phyloP scores from a whole-genome alignment of 2,113 vertebrate genomes.

The Ctenomys sociabilis region DNA sequence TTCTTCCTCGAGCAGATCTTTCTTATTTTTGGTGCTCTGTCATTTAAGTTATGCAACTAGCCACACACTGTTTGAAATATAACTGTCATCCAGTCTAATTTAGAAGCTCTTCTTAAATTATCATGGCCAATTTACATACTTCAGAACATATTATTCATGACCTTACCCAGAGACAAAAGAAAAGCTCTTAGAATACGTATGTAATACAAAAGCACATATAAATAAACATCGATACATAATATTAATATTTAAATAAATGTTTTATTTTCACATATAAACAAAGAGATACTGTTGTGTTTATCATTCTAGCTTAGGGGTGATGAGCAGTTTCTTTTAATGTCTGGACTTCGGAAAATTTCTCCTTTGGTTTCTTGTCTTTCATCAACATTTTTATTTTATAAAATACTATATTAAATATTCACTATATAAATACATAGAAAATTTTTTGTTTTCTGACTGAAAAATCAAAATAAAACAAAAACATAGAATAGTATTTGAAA shows the following conservation, averaged over 20 bases:
- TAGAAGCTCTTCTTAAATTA: constrained; percentile 63
- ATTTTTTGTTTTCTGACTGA: background rate
- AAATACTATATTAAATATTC: background rate
- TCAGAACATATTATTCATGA: constrained; percentile 45
- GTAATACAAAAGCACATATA: background rate
- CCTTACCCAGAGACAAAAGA: background rate
- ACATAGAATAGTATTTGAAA: background rate
- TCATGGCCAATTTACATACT: constrained; percentile 35
- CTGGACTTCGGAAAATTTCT: background rate
- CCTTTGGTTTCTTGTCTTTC: background rate
- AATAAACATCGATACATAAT: background rate
- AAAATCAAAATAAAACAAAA: background rate
- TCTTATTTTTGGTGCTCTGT: constrained; percentile 36
- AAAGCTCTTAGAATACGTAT: background rate
- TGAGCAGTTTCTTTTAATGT: background rate
- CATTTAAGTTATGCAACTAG: constrained; percentile 27
- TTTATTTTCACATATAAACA: background rate
- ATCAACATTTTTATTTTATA: background rate
- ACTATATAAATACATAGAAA: background rate
- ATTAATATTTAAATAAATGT: background rate
- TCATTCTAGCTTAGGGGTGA: background rate
- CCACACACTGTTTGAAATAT: constrained; percentile 47
- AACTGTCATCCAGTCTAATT: constrained; percentile 52
- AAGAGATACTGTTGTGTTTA: background rate
- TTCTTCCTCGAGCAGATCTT: constrained; percentile 27